A percentile compares a stretch with the other conserved stretches of the same genome.
Conservation (phyloP, 2,797 vertebrate genomes). For the Erpetoichthys calabaricus region DNA sequence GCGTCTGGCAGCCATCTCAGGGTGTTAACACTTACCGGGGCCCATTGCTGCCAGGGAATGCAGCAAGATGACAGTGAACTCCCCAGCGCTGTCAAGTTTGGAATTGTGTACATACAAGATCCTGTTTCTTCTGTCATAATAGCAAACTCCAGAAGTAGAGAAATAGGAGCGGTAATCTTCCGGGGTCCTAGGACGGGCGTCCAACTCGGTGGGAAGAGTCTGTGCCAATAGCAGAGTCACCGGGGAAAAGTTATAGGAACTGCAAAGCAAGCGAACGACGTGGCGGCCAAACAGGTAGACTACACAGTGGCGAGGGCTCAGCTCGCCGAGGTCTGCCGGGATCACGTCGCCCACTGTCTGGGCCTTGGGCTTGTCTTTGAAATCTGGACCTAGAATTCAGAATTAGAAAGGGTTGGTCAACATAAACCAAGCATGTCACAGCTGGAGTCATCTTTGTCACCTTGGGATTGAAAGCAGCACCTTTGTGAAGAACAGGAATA, state of each 20-base stretch:
- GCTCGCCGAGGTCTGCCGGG: constrained; percentile 46
- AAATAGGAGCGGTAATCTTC: background rate
- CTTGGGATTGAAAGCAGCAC: no score
- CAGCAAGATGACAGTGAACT: constrained; percentile 50
- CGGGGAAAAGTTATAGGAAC: constrained; percentile 34
- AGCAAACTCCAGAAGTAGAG: constrained; percentile 44
- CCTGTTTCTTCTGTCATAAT: constrained; percentile 57
- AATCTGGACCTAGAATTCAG: constrained; percentile 4
- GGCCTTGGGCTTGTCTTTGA: constrained; percentile 7
- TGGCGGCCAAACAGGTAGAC: constrained; percentile 62
- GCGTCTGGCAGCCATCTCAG: no score
- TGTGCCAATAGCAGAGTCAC: constrained; percentile 52
- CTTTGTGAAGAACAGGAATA: no score
- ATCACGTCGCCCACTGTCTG: constrained; percentile 28
- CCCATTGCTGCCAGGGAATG: constrained; percentile 56
- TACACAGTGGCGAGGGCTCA: constrained; percentile 52
- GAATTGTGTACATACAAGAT: constrained; percentile 55
- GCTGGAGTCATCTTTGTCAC: no score
- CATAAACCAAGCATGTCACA: no score
- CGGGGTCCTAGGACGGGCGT: background rate
- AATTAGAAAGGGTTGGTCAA: background rate
- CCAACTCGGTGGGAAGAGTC: constrained; percentile 32
- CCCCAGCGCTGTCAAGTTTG: constrained; percentile 51
- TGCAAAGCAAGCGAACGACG: constrained; percentile 43
- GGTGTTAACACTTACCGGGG: constrained; percentile 38